A percentile compares a stretch with the other conserved stretches of the same genome.
These are phyloP conservation scores for Pecten maximus DNA, from an alignment of 2,888 invertebrate species.

Conservation along the genomic window DNA sequence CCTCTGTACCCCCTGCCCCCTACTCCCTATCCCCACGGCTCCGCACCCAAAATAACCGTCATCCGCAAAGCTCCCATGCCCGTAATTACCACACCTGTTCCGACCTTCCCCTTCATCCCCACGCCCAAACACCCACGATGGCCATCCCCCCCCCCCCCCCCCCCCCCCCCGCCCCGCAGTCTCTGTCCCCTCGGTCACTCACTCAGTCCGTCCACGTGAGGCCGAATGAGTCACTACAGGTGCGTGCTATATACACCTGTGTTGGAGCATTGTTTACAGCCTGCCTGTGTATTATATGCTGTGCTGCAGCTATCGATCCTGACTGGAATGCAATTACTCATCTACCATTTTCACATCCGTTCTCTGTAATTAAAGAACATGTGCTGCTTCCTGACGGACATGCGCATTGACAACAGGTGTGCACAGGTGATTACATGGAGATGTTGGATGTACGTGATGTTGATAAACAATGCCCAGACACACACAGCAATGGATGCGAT, in stretches of 20 bases:
- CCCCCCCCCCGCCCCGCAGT: too few relatives aligned
- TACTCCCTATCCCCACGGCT: too few relatives aligned
- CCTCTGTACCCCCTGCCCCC: too few relatives aligned
- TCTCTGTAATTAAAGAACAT: neutral
- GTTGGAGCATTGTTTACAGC: neutral
- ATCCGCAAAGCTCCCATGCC: too few relatives aligned
- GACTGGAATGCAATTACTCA: conserved; percentile 5
- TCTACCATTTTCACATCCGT: neutral
- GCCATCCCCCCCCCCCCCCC: neutral
- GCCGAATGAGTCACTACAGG: neutral
- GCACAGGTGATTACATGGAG: neutral
- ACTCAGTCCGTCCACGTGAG: neutral
- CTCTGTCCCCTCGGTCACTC: too few relatives aligned
- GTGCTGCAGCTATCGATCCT: neutral
- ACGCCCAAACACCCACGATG: neutral
- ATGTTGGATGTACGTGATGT: neutral
- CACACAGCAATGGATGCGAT: neutral
- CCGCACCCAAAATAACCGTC: too few relatives aligned
- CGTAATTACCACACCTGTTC: too few relatives aligned
- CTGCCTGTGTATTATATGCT: neutral
- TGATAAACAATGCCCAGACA: neutral
- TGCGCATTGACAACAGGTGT: neutral
- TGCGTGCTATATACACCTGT: neutral
- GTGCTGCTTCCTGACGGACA: conserved; percentile 21
- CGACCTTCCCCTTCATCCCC: neutral